Evolutionary conservation across 1,140 invertebrate genomes (phyloP), one percentile per base, ranked within the genome.

Genomic region (Drosophila gunungcola): DNA sequence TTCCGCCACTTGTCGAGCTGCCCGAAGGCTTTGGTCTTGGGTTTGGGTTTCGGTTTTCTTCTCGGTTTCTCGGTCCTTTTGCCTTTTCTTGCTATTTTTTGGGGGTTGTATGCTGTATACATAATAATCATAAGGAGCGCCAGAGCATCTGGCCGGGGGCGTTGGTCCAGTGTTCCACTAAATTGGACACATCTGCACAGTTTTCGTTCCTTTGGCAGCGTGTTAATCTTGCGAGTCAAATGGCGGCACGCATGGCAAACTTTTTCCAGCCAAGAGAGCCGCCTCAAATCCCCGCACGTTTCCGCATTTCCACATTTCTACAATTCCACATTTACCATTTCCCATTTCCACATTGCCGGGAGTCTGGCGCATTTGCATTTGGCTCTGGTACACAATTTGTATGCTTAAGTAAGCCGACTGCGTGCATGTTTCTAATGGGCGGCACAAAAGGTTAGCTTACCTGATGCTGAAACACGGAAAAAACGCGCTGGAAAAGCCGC

Each of bases 371-470:
- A 54, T 72, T 72, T 72, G 68, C 68, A 72, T 72, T 72, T 72
- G 68, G 64, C 36, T 68, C 64, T 51, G 39, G 39, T 49, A 68
- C 48, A 79, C 73, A 85, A 83, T 83, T 83, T 78, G 80, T 83
- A 83, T 83, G 80, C 83, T 83, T 89, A 88, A 88, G 83, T 89
- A 88, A 88, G 83, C 83, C 83, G 78, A 52, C 83, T 86, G 83
- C 82, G 83, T 88, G 83, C 84, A 88, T 88, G 83, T 89, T 88
- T 88, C 79, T 88, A 88, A 88, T 88, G 84, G 83, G 83, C 83
- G 84, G 83, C 83, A 89, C 83, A 88, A 88, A 88, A 89, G 83
- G 83, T 88, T 88, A 83, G 64, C 10, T 57, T 72, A 72, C 83
- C 83, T 88, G 83, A 86, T 86, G 82, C 78, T 88, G 79, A 82